These are phyloP conservation scores for Montipora sp. DNA, from an alignment of 64 coral and sea anemone species.

Conservation along the genomic window DNA sequence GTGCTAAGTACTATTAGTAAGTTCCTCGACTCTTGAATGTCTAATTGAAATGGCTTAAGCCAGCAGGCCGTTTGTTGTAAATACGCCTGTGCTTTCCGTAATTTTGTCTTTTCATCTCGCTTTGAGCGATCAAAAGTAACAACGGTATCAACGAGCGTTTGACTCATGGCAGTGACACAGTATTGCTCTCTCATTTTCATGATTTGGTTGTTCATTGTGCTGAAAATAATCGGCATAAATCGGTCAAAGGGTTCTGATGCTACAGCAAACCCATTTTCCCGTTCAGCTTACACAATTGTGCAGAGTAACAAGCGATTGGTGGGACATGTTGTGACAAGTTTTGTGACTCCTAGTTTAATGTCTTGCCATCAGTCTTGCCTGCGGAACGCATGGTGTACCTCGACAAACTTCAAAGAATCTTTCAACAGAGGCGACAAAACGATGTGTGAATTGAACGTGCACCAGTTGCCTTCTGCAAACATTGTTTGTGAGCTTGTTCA, in stretches of 20 bases:
- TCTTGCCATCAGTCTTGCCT: background rate
- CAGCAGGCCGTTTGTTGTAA: background rate
- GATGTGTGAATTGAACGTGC: background rate
- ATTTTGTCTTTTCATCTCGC: too few species aligned
- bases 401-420: constrained; percentile 11
- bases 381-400: background rate
- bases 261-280: background rate
- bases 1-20: too few species aligned
- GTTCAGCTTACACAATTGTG: background rate
- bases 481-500: background rate
- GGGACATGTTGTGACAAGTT: background rate
- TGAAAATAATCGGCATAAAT: background rate
- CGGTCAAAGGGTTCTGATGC: background rate
- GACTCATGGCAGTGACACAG: background rate
- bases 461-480: background rate
- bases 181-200: background rate
- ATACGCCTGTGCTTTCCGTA: too few species aligned
- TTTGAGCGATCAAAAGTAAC: too few species aligned
- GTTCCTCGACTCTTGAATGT: background rate
- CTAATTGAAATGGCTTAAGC: background rate
- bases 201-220: background rate
- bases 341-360: background rate
- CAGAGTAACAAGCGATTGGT: background rate
- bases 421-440: background rate
- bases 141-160: too few species aligned